A percentile compares a stretch with the other conserved stretches of the same genome.
Evolutionary conservation across 92 coral and sea anemone genomes (phyloP).

Genomic region (Porites lobata): DNA sequence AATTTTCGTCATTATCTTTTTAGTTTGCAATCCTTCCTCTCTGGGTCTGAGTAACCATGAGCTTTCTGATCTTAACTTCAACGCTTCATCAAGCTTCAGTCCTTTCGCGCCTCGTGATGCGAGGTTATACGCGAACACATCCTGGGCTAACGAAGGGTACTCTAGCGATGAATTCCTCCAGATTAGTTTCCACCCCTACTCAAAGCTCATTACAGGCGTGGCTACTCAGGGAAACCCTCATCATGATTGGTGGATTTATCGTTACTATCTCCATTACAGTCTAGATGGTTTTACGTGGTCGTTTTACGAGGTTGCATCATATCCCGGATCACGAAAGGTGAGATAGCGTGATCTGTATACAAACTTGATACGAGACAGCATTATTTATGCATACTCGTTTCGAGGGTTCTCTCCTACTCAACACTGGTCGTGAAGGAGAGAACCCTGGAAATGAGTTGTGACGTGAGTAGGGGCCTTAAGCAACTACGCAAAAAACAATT

Average conservation of each 20-base stretch:
- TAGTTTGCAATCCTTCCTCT: conserved; percentile 32
- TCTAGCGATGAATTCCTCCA: conserved; percentile 35
- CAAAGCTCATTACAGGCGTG: conserved; percentile 65
- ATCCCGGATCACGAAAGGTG: conserved; percentile 18
- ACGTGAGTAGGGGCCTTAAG: too few species aligned
- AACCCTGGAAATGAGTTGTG: too few species aligned
- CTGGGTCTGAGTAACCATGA: conserved; percentile 18
- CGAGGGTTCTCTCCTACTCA: too few species aligned
- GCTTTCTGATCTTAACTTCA: conserved; percentile 10
- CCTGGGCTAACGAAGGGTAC: conserved; percentile 5
- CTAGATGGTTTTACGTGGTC: conserved; percentile 51
- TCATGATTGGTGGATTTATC: conserved; percentile 61
- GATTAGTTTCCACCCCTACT: conserved; percentile 57
- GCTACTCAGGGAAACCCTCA: conserved; percentile 78
- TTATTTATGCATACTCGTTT: too few species aligned
- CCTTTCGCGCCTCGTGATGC: conserved; percentile 6
- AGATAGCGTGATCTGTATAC: background rate
- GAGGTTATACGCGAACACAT: background rate
- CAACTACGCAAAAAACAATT: too few species aligned
- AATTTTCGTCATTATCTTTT: too few species aligned
- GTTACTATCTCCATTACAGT: conserved; percentile 52
- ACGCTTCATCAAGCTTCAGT: conserved; percentile 8
- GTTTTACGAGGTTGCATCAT: background rate
- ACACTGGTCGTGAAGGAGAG: too few species aligned
- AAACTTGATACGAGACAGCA: too few species aligned